A percentile compares a stretch with the other conserved stretches of the same genome.
Evolutionary conservation across 2,797 vertebrate genomes (phyloP).

Genomic region (Tympanoctomys barrerae): DNA sequence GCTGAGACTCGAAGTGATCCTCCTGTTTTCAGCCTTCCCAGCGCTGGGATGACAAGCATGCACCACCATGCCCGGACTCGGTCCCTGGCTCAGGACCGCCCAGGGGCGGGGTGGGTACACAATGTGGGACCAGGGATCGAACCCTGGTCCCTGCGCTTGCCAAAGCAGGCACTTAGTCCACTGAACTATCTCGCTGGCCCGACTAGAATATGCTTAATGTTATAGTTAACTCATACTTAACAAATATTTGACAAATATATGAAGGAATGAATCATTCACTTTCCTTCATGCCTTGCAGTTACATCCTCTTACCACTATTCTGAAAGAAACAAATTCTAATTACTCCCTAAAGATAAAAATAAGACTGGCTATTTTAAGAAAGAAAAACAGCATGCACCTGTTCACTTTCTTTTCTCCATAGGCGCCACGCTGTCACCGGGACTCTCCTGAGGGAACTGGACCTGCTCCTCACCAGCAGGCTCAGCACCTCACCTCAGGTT

Average conservation of each 20-base stretch:
- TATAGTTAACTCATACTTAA: background rate
- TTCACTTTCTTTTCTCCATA: background rate
- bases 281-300: background rate
- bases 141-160: no score
- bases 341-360: constrained; percentile 31
- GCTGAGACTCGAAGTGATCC: no score
- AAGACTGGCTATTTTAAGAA: background rate
- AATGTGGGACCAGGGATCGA: no score
- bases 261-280: background rate
- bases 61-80: no score
- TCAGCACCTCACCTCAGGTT: no score
- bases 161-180: no score
- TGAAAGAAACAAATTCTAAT: constrained; percentile 52
- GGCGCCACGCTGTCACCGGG: rapidly evolving
- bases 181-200: no score
- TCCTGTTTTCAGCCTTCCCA: no score
- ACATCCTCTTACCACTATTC: background rate
- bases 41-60: no score
- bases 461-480: background rate
- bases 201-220: background rate
- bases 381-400: background rate
- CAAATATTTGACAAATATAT: background rate
- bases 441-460: background rate
- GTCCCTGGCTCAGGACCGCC: no score
- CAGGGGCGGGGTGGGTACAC: no score